Conservation (phyloP, 2,113 vertebrate species). For the Colaptes auratus region DNA sequence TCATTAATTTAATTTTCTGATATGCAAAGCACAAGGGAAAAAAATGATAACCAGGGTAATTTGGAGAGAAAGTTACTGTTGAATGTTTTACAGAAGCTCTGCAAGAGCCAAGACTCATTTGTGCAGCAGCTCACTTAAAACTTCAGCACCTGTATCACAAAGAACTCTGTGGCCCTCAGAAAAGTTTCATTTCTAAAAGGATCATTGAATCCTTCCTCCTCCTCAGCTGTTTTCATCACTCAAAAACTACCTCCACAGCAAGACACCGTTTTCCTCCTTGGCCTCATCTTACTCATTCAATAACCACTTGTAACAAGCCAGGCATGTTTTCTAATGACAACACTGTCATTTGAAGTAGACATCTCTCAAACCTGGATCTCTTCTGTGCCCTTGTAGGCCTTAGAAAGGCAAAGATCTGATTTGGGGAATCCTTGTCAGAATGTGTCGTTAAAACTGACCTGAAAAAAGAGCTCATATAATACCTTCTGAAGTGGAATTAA, state of each 20-base stretch:
- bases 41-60: background rate
- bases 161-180: background rate
- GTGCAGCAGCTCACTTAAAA: background rate
- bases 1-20: slow-evolving; percentile 22
- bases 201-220: background rate
- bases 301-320: background rate
- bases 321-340: background rate
- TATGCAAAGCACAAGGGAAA: background rate
- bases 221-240: background rate
- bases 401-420: background rate
- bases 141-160: background rate
- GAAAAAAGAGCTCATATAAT: background rate
- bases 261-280: background rate
- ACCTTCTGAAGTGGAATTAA: background rate
- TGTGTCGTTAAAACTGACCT: background rate
- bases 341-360: background rate
- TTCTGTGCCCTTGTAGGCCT: background rate
- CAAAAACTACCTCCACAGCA: background rate
- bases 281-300: background rate
- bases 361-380: background rate
- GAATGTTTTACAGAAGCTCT: background rate
- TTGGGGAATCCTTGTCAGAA: background rate
- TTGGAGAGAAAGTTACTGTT: background rate
- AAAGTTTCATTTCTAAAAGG: background rate
- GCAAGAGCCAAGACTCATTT: background rate